Evolutionary conservation across 1,140 invertebrate genomes (phyloP).

Genomic region (Hypothenemus hampei): DNA sequence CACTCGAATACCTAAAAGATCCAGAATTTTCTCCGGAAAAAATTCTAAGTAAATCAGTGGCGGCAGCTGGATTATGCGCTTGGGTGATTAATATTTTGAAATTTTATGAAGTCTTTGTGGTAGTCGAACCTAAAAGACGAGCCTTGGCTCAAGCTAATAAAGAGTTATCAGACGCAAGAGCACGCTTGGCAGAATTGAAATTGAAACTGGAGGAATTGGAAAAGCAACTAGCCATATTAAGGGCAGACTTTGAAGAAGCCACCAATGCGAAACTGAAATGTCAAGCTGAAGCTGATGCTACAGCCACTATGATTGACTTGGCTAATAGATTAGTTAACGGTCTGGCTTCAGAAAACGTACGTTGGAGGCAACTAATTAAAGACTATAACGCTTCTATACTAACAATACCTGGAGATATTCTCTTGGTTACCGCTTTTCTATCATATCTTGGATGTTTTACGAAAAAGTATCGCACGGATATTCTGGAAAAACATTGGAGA

Average conservation of each 20-base stretch:
- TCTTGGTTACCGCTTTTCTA: conserved; percentile 88
- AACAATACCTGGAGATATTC: conserved; percentile 84
- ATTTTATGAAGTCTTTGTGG: conserved; percentile 88
- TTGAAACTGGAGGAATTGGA: conserved; percentile 47
- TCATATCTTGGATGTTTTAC: conserved; percentile 95
- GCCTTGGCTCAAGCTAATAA: conserved; percentile 75
- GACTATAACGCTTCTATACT: conserved; percentile 53
- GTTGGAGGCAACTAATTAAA: conserved; percentile 51
- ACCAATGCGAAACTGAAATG: conserved; percentile 82
- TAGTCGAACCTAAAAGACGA: conserved; percentile 85
- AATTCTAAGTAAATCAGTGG: conserved; percentile 79
- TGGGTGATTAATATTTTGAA: conserved; percentile 93
- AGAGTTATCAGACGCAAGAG: conserved; percentile 73
- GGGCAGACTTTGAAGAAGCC: conserved; percentile 79
- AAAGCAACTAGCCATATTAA: conserved; percentile 66
- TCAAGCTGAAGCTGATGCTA: conserved; percentile 79
- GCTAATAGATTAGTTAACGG: conserved; percentile 91
- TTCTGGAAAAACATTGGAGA: conserved; percentile 77
- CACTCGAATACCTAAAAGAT: conserved; percentile 55
- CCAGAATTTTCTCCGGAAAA: conserved; percentile 83
- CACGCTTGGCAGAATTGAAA: conserved; percentile 61
- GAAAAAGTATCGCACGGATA: conserved; percentile 72
- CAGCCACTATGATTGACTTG: conserved; percentile 78
- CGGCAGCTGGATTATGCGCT: conserved; percentile 85
- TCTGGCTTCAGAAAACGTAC: conserved; percentile 85